These are phyloP conservation scores for Rhamnusium bicolor DNA, from an alignment of 2,888 invertebrate species.

Conservation along the genomic window DNA sequence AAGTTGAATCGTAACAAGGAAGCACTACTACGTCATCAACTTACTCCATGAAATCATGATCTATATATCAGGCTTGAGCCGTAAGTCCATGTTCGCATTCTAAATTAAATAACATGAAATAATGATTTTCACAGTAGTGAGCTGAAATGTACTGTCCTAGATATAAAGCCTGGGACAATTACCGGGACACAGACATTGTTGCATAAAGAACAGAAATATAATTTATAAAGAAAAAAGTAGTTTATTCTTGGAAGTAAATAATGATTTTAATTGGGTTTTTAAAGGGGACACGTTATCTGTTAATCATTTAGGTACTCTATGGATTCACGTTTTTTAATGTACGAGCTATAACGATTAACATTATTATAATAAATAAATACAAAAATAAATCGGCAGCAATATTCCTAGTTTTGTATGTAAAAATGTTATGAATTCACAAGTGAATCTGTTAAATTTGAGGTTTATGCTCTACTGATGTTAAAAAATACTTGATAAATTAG, in stretches of 20 bases:
- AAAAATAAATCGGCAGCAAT: too few species aligned
- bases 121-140: neutral
- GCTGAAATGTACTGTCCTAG: conserved; percentile 7
- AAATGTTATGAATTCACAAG: too few species aligned
- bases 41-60: neutral
- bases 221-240: neutral
- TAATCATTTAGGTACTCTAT: too few species aligned
- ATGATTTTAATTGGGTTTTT: too few species aligned
- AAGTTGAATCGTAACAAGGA: neutral
- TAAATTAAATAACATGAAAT: conserved; percentile 25
- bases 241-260: neutral
- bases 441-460: too few species aligned
- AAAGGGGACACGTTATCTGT: too few species aligned
- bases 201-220: neutral
- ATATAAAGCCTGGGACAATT: conserved; percentile 16
- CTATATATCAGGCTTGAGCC: conserved; percentile 19
- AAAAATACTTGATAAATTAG: too few species aligned
- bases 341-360: too few species aligned
- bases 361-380: too few species aligned
- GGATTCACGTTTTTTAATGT: too few species aligned
- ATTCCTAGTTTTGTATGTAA: too few species aligned
- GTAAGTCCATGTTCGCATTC: conserved; percentile 8
- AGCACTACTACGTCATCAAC: conserved; percentile 7
- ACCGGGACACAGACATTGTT: conserved; percentile 9
- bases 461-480: too few species aligned